Base-by-base conservation (phyloP, 2,797 vertebrate species). In the Chiroxiphia lanceolata region DNA sequence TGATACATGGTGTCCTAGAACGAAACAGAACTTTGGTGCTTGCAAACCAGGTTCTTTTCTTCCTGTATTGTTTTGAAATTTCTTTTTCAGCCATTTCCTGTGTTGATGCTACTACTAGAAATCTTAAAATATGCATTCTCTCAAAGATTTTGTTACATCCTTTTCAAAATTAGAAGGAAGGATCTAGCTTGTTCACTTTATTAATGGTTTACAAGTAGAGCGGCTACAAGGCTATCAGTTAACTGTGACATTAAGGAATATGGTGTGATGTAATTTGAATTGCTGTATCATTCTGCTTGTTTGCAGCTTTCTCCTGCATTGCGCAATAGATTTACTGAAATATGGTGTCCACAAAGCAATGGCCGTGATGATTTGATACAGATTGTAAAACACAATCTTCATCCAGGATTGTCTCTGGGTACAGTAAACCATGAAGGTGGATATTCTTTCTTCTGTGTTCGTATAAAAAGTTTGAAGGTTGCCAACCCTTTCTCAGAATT, bases 311-410 rank as follows among this genome's bases (percentile, higher is more conserved):
- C 99, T 59, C 99, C 99, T 71, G 99, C 99, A 0, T 97, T 99
- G 85, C 98, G 99, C 95, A 99, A 99, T 96, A 98, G 99, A 50
- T 99, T 99, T 96, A 99, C 99, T 10, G 99, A 99, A 98, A 98
- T 99, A 97, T 99, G 99, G 99, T 99, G 99, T 94, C 99, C 99
- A 22, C 99, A 99, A 91, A 99, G 97, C 95, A 99, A 98, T 95
- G 98, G 95, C 68, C 98, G 98, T 29, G 94, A 97, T 44, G 99
- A 99, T 97, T 97, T 99, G 96, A 93, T 99, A 71, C 98, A 99
- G 96, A 99, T 99, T 83, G 98, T 99, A 78, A 98, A 98, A 71
- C 98, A 98, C 97, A 99, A 99, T 97, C 98, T 99, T 93, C 97
- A 95, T 76, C 93, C 98, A 19, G 98, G 98, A 33, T 97, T 99